Percentiles rank a stretch among this genome's conserved stretches.
These are phyloP conservation scores for Artibeus lituratus DNA, from an alignment of 2,797 vertebrate species.

Conservation along the genomic window DNA sequence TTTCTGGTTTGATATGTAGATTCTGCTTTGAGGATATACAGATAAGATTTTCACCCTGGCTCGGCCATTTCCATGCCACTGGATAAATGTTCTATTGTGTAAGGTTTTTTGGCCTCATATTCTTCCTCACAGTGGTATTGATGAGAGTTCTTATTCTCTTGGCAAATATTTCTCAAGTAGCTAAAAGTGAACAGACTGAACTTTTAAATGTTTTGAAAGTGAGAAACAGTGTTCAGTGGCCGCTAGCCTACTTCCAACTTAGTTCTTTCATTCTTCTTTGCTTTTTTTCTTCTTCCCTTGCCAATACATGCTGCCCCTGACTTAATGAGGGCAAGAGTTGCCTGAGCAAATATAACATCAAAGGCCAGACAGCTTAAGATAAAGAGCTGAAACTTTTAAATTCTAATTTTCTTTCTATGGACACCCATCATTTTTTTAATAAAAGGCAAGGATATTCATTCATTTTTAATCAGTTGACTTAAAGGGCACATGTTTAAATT, in stretches of 20 bases:
- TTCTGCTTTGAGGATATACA: background rate
- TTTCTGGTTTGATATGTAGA: background rate
- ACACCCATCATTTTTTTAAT: slow-evolving; percentile 13
- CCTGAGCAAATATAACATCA: slow-evolving; percentile 44
- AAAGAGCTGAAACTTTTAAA: slow-evolving; percentile 35
- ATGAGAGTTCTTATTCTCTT: background rate
- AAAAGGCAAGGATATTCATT: slow-evolving; percentile 35
- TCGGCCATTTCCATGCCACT: background rate
- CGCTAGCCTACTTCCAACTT: background rate
- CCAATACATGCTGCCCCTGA: background rate
- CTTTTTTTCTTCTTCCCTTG: slow-evolving; percentile 1
- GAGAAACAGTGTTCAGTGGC: background rate
- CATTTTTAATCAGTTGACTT: slow-evolving; percentile 40
- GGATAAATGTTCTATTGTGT: background rate
- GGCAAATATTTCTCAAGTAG: slow-evolving; percentile 16
- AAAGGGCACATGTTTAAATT: slow-evolving; percentile 32
- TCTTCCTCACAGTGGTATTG: background rate
- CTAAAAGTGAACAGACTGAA: background rate
- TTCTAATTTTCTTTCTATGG: slow-evolving; percentile 40
- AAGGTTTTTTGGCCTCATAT: background rate
- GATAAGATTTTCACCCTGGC: background rate
- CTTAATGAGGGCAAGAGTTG: slow-evolving; percentile 47
- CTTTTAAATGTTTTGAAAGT: slow-evolving; percentile 32
- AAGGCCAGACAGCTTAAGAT: slow-evolving; percentile 34
- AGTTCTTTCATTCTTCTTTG: background rate